A percentile compares a stretch with the other conserved stretches of the same genome.
Evolutionary conservation across 1,140 invertebrate genomes (phyloP).

Genomic region (Drosophila subobscura): DNA sequence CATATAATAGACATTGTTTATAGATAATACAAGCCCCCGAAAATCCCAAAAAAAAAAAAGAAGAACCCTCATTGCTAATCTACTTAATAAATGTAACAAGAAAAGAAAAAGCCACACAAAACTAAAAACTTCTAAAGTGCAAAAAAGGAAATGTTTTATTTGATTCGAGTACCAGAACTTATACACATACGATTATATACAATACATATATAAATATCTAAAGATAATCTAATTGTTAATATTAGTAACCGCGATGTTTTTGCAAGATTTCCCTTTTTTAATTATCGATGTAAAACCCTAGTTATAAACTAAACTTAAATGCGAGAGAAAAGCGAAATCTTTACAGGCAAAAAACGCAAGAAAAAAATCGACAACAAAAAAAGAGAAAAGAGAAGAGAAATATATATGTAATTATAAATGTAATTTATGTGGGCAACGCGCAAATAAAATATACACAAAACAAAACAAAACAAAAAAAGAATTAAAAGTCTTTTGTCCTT

Average conservation of each 20-base stretch:
- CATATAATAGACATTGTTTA: slow-evolving; percentile 51
- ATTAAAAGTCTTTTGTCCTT: slow-evolving; percentile 30
- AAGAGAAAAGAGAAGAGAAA: slow-evolving; percentile 30
- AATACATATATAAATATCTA: slow-evolving; percentile 3
- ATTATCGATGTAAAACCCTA: slow-evolving; percentile 76
- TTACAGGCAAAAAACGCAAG: slow-evolving; percentile 18
- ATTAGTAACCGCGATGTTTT: slow-evolving; percentile 65
- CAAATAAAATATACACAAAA: slow-evolving; percentile 48
- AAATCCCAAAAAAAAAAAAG: slow-evolving; percentile 32
- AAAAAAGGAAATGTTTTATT: slow-evolving; percentile 59
- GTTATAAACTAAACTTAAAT: slow-evolving; percentile 70
- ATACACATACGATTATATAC: slow-evolving; percentile 47
- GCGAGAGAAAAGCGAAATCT: slow-evolving; percentile 44
- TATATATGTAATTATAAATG: slow-evolving; percentile 48
- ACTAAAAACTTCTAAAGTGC: slow-evolving; percentile 67
- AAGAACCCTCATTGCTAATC: slow-evolving; percentile 42
- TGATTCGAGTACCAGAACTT: slow-evolving; percentile 70
- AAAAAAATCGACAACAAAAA: slow-evolving; percentile 38
- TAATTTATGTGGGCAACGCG: slow-evolving; percentile 55
- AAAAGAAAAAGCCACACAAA: slow-evolving; percentile 29
- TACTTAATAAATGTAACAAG: slow-evolving; percentile 64
- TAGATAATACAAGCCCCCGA: slow-evolving; percentile 46
- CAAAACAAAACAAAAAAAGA: slow-evolving; percentile 20
- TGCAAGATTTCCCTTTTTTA: slow-evolving; percentile 72
- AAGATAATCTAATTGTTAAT: slow-evolving; percentile 30